Evolutionary conservation across 2,113 vertebrate genomes (phyloP), one percentile per base, ranked within the genome.

Genomic region (Gnathonemus echidnorhynchus): DNA sequence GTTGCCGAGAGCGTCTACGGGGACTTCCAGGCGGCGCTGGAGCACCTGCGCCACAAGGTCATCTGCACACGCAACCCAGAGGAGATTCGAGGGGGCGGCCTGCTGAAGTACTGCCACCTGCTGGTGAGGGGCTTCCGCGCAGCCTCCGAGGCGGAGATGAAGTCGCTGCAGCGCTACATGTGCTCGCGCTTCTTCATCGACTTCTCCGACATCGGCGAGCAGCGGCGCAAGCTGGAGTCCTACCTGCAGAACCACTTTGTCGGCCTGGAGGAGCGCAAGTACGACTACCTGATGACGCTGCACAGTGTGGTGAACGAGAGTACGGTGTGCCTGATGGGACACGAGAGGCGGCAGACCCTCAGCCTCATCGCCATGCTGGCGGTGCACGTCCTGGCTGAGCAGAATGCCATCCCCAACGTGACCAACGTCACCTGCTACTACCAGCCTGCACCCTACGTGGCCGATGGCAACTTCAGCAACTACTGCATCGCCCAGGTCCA

Each of bases 201-300:
- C 96, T 99, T 99, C 96, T 96, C 98, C 31, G 98, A 99, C 94
- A 99, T 99, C 74, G 96, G 97, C 27, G 98, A 99, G 91, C 98
- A 99, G 95, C 98, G 98, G 93, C 96, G 98, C 90, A 99, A 99
- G 95, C 96, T 99, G 96, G 98, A 99, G 96, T 98, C 98, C 90
- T 99, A 99, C 95, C 97, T 99, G 93, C 98, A 99, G 94, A 99
- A 99, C 96, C 98, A 99, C 97, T 99, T 99, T 92, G 97, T 99
- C 94, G 98, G 98, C 90, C 95, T 99, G 94, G 98, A 99, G 95
- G 98, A 99, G 95, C 97, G 98, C 96, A 99, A 99, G 97, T 99
- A 99, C 90, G 98, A 99, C 95, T 99, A 99, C 96, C 96, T 99
- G 94, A 98, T 98, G 97, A 99, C 98, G 91, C 97, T 99, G 90